These are phyloP conservation scores for Chiridota heheva DNA, from an alignment of 35 echinoderm and acorn worm species.

Conservation along the genomic window DNA sequence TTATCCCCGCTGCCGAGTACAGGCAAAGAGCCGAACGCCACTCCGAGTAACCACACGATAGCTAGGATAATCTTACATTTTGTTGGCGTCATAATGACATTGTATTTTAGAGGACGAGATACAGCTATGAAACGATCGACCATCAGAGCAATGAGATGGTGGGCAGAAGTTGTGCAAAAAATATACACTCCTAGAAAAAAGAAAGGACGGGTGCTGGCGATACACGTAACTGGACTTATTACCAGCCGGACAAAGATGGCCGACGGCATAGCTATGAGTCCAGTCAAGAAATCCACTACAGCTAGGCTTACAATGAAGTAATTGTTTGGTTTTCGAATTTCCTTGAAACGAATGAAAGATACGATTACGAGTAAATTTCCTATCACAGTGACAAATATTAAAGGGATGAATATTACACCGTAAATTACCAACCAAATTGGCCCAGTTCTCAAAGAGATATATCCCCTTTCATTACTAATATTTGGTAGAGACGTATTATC, in stretches of 20 bases:
- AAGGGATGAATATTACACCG: background rate
- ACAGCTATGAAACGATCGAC: slow-evolving; percentile 27
- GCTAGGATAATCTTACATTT: background rate
- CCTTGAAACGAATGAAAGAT: background rate
- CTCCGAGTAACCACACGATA: background rate
- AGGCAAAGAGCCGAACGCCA: background rate
- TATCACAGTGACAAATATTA: background rate
- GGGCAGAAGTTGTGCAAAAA: background rate
- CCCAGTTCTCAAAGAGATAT: too few species aligned
- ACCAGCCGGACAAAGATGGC: slow-evolving; percentile 14
- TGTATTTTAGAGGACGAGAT: slow-evolving; percentile 20
- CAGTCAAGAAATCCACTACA: slow-evolving; percentile 15
- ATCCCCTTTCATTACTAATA: too few species aligned
- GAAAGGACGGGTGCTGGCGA: background rate
- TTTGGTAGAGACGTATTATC: too few species aligned
- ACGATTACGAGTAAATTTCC: slow-evolving; percentile 16
- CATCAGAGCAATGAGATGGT: slow-evolving; percentile 5
- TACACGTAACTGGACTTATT: background rate
- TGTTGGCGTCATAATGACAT: background rate
- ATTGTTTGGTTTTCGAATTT: slow-evolving; percentile 1
- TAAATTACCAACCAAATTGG: background rate
- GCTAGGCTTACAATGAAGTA: slow-evolving; percentile 33
- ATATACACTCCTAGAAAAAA: slow-evolving; percentile 28
- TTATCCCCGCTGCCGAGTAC: slow-evolving; percentile 1
- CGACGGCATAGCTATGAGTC: slow-evolving; percentile 18